These are phyloP conservation scores for Tenthredo notha DNA, from an alignment of 2,888 invertebrate species.

Conservation along the genomic window DNA sequence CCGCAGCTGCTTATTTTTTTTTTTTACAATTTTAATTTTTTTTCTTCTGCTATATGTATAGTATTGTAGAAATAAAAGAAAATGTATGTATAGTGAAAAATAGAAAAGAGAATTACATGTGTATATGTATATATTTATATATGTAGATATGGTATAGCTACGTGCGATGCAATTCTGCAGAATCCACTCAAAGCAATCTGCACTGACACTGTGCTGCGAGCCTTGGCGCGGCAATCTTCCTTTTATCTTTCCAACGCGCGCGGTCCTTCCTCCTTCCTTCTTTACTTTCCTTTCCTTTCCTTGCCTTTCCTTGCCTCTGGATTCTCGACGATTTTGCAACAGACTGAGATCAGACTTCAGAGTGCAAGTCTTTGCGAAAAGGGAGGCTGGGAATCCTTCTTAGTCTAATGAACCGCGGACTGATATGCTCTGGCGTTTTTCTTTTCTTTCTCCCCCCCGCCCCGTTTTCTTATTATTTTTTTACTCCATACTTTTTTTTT, in stretches of 20 bases:
- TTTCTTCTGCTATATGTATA: too few species aligned
- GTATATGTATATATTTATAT: not conserved
- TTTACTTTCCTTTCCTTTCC: not conserved
- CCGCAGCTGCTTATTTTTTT: not conserved
- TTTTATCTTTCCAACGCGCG: constrained; percentile 35
- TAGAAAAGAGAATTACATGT: not conserved
- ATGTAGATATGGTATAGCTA: not conserved
- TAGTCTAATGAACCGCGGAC: constrained; percentile 45
- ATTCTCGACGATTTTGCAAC: constrained; percentile 35
- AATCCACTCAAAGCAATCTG: constrained; percentile 50
- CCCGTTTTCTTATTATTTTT: constrained; percentile 30
- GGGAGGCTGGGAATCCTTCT: constrained; percentile 48
- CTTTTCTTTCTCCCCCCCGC: constrained; percentile 52
- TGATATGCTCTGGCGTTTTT: constrained; percentile 22
- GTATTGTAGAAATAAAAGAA: not conserved
- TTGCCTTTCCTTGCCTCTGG: not conserved
- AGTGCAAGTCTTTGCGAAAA: constrained; percentile 28
- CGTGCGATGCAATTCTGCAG: constrained; percentile 46
- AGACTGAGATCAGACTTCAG: constrained; percentile 5
- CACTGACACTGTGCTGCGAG: constrained; percentile 39
- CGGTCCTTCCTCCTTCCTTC: not conserved
- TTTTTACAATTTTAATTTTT: too few species aligned
- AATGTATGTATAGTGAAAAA: not conserved
- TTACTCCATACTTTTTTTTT: constrained; percentile 15
- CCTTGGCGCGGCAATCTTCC: constrained; percentile 37